Percentiles rank a stretch among this genome's conserved stretches.
These are phyloP conservation scores for Centroberyx gerrardi DNA, from an alignment of 2,797 vertebrate species.

Conservation along the genomic window DNA sequence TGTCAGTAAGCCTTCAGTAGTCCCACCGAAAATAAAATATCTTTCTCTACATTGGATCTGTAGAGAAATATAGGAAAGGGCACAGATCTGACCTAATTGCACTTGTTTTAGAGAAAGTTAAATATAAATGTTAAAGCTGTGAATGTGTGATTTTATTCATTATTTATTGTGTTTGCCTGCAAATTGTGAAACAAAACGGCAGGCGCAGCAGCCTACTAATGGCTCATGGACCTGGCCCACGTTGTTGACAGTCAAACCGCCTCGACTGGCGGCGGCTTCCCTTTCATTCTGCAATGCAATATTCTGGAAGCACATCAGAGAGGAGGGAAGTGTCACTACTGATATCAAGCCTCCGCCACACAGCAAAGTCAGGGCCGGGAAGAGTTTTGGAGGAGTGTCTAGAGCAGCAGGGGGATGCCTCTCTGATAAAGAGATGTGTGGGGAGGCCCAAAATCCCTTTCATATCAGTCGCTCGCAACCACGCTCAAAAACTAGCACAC, in stretches of 20 bases:
- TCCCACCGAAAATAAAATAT: too few relatives aligned
- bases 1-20: not conserved
- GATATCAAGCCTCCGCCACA: constrained; percentile 66
- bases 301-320: constrained; percentile 60
- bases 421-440: constrained; percentile 61
- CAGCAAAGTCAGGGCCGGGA: constrained; percentile 59
- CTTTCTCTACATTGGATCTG: too few relatives aligned
- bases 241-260: constrained; percentile 37
- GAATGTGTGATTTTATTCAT: too few relatives aligned
- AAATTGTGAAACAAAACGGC: constrained; percentile 4
- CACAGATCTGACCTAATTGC: too few relatives aligned
- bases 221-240: constrained; percentile 15
- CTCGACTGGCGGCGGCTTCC: constrained; percentile 33
- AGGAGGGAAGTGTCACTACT: constrained; percentile 58
- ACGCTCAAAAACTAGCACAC: constrained; percentile 57
- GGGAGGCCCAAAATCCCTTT: constrained; percentile 72
- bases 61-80: too few relatives aligned
- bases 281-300: constrained; percentile 73
- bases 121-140: too few relatives aligned
- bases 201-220: not conserved
- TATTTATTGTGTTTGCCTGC: not conserved
- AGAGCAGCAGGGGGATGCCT: constrained; percentile 60
- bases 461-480: constrained; percentile 63
- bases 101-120: too few relatives aligned
- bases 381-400: constrained; percentile 66